Conservation (phyloP, 2,797 vertebrate species). For the Otolemur crassicaudatus region DNA sequence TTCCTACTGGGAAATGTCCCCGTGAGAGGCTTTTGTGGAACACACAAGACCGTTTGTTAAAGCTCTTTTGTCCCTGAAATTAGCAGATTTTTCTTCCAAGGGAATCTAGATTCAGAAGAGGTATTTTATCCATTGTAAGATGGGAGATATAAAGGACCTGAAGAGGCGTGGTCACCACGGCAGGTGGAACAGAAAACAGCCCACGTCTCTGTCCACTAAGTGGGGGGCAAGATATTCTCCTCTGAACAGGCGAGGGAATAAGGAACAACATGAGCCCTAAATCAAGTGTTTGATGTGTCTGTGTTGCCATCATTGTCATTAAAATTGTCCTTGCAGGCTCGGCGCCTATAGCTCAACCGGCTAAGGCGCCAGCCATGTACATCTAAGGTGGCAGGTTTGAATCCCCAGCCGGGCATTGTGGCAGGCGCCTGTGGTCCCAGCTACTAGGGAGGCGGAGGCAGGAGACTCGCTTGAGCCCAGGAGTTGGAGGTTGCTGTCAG, state of each 20-base stretch:
- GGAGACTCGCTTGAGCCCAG: no score
- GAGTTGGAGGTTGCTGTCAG: no score
- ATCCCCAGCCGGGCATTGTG: no score
- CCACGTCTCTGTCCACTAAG: not conserved
- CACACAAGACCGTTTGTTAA: not conserved
- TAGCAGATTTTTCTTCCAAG: slow-evolving; percentile 34
- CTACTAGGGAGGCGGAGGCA: no score
- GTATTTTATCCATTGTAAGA: not conserved
- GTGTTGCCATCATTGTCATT: not conserved
- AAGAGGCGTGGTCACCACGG: not conserved
- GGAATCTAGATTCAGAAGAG: not conserved
- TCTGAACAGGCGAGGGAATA: not conserved
- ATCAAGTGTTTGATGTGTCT: not conserved
- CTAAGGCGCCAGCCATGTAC: no score
- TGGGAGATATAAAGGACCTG: not conserved
- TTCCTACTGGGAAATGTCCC: not conserved
- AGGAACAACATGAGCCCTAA: not conserved
- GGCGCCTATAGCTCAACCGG: no score
- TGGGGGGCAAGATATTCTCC: no score
- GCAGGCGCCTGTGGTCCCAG: no score
- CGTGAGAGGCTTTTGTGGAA: slow-evolving; percentile 1
- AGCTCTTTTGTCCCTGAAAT: not conserved
- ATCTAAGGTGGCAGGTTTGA: no score
- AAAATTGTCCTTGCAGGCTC: not conserved
- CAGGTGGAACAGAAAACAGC: not conserved